These are phyloP conservation scores for Mythimna albipuncta DNA, from an alignment of 2,888 invertebrate species.

Conservation along the genomic window DNA sequence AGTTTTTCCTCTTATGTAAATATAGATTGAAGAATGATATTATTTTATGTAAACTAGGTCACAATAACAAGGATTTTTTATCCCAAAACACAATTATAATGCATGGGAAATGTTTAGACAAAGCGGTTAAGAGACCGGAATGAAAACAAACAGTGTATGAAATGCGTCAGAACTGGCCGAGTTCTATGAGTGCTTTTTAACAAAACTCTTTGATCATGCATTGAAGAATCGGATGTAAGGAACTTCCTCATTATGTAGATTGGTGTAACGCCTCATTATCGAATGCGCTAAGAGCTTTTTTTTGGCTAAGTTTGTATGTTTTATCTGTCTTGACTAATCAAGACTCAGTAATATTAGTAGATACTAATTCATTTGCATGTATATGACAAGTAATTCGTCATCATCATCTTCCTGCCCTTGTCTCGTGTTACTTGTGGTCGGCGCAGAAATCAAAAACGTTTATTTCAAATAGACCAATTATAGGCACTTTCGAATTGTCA, in stretches of 20 bases:
- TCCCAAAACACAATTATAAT: constrained; percentile 27
- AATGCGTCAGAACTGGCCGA: constrained; percentile 50
- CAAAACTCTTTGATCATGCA: constrained; percentile 13
- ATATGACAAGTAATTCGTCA: too few species aligned
- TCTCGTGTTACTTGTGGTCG: too few species aligned
- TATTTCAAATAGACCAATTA: too few species aligned
- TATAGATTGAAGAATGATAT: too few species aligned
- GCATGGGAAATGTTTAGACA: constrained; percentile 13
- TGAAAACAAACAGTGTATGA: constrained; percentile 23
- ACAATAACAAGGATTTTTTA: constrained; percentile 5
- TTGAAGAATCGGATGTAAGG: constrained; percentile 3
- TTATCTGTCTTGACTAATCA: too few species aligned
- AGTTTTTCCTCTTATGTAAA: too few species aligned
- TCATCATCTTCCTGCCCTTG: too few species aligned
- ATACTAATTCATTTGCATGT: too few species aligned
- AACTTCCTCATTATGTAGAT: constrained; percentile 17
- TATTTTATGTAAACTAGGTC: neutral
- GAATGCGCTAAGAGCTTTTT: neutral
- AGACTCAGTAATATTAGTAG: too few species aligned
- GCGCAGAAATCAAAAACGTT: too few species aligned
- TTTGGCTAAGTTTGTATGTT: too few species aligned
- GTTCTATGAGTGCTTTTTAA: constrained; percentile 34
- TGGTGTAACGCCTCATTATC: neutral
- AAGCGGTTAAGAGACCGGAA: constrained; percentile 15
- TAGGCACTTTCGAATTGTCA: too few species aligned